Evolutionary conservation across 2,113 vertebrate genomes (phyloP).

Genomic region (Paratilapia polleni): DNA sequence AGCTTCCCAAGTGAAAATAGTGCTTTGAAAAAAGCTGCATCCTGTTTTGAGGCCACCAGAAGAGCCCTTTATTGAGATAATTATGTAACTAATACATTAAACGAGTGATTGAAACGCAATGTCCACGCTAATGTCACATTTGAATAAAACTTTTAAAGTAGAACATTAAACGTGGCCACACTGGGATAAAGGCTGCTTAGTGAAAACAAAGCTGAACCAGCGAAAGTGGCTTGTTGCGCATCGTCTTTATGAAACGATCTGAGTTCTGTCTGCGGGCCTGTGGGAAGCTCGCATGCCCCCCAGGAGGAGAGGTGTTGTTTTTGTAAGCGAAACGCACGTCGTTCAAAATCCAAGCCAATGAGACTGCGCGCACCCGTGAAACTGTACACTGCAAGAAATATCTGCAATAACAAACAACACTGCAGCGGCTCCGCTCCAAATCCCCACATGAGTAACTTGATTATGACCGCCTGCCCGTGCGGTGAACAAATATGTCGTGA

Average conservation of each 20-base stretch:
- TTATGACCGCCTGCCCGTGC: neutral
- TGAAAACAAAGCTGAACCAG: neutral
- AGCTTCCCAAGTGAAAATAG: neutral
- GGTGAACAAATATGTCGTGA: neutral
- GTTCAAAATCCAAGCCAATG: slow-evolving; percentile 76
- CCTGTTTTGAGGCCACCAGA: neutral
- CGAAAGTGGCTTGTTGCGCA: neutral
- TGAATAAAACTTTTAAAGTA: neutral
- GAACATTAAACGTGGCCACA: neutral
- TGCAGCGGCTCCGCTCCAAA: neutral
- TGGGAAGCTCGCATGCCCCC: slow-evolving; percentile 39
- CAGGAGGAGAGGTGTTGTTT: slow-evolving; percentile 75
- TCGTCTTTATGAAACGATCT: slow-evolving; percentile 20
- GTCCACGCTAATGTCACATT: neutral
- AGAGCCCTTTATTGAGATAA: neutral
- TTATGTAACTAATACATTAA: neutral
- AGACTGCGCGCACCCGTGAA: slow-evolving; percentile 55
- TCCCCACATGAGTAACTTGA: neutral
- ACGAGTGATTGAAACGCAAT: neutral
- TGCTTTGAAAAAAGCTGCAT: neutral
- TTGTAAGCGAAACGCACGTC: slow-evolving; percentile 81
- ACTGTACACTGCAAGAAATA: slow-evolving; percentile 59
- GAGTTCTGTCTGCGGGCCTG: neutral
- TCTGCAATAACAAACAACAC: neutral
- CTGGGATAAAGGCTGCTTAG: too few relatives aligned